Percentiles rank a stretch among this genome's conserved stretches.
Conservation (phyloP, 2,888 invertebrate genomes). For the Acleris literana region DNA sequence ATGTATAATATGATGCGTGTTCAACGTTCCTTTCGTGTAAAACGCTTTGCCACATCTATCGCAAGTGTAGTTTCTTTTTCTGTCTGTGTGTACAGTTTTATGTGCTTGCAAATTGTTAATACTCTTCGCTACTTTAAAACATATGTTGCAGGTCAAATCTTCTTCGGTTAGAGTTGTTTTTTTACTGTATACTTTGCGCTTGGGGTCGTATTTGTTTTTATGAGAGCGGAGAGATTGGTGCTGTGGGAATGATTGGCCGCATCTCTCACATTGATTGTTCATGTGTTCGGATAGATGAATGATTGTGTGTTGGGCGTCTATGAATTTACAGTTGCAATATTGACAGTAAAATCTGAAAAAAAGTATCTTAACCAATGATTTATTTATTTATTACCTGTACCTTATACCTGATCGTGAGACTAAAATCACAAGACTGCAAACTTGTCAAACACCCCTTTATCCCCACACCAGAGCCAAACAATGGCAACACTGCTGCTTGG, state of each 20-base stretch:
- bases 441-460: too few species aligned
- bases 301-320: not conserved
- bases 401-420: too few species aligned
- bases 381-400: too few species aligned
- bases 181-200: not conserved
- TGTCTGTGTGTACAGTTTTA: not conserved
- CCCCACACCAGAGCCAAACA: too few species aligned
- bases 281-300: not conserved
- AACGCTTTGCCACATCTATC: constrained; percentile 9
- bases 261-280: not conserved
- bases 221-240: not conserved
- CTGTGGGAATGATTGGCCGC: not conserved
- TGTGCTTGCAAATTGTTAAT: not conserved
- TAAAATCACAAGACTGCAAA: too few species aligned
- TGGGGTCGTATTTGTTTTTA: not conserved
- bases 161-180: not conserved
- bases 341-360: constrained; percentile 11
- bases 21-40: not conserved
- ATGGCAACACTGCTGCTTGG: too few species aligned
- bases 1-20: not conserved
- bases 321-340: constrained; percentile 3
- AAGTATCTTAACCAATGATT: not conserved
- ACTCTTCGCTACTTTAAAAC: not conserved
- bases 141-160: not conserved
- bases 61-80: not conserved